phyloP scores from a whole-genome alignment of 2,113 vertebrate genomes.

The Blennius ocellaris region DNA sequence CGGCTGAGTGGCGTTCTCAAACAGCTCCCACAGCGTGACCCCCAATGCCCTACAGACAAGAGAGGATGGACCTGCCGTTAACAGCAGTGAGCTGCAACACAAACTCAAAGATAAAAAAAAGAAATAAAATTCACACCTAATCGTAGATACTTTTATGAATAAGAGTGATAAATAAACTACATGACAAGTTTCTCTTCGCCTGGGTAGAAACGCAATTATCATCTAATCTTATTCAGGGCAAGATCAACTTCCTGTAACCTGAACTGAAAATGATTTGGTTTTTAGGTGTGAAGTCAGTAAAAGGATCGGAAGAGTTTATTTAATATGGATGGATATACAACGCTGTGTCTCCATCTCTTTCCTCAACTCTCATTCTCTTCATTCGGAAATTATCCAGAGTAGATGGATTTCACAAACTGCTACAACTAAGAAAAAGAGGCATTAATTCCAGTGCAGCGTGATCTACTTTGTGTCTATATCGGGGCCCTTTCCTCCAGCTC shows the following conservation, averaged over 20 bases:
- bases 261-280: conserved; percentile 31
- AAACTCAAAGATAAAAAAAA: conserved; percentile 3
- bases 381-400: too few species aligned
- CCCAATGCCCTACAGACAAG: conserved; percentile 89
- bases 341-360: conserved; percentile 13
- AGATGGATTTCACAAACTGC: too few species aligned
- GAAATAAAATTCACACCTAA: conserved; percentile 1
- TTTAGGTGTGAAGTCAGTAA: conserved; percentile 23
- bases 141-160: too few species aligned
- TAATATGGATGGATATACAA: conserved; percentile 16
- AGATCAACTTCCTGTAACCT: conserved; percentile 21
- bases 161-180: background rate
- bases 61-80: background rate
- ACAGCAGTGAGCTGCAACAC: background rate
- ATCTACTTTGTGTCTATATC: too few species aligned
- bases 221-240: conserved; percentile 9
- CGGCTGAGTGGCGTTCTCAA: conserved; percentile 88
- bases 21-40: conserved; percentile 95
- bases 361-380: too few species aligned
- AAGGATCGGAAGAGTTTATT: background rate
- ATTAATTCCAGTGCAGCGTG: too few species aligned
- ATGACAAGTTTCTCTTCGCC: background rate
- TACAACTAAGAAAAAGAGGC: too few species aligned
- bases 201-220: background rate
- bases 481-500: too few species aligned